Conservation (phyloP, 2,113 vertebrate species). For the Macrotus californicus region DNA sequence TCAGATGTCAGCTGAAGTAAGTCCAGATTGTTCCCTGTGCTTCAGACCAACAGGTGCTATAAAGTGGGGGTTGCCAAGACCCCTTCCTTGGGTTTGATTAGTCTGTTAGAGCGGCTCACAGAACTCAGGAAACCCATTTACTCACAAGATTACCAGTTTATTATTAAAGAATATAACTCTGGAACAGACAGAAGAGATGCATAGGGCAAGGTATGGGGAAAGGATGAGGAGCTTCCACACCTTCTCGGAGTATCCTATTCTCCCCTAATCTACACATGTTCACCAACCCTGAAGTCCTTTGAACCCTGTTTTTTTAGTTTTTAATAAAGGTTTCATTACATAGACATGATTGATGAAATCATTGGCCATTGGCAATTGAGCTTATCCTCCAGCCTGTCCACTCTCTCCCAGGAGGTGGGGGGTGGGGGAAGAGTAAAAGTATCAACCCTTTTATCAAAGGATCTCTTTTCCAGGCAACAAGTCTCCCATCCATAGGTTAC, state of each 20-base stretch:
- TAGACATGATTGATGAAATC: neutral
- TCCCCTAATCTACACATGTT: neutral
- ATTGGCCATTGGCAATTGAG: neutral
- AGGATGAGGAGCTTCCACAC: neutral
- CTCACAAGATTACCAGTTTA: neutral
- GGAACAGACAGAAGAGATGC: neutral
- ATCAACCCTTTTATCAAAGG: neutral
- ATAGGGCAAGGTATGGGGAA: neutral
- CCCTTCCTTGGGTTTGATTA: neutral
- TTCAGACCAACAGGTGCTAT: neutral
- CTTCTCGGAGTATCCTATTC: neutral
- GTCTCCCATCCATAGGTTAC: neutral
- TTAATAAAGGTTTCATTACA: neutral
- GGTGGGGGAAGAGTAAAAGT: neutral
- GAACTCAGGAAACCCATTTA: neutral
- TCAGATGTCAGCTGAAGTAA: neutral
- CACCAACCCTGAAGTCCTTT: neutral
- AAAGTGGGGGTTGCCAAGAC: neutral
- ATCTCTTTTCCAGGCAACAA: neutral
- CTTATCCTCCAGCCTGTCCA: neutral
- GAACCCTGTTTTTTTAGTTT: neutral
- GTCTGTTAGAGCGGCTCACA: neutral
- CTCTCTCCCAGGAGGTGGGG: neutral
- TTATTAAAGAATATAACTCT: neutral
- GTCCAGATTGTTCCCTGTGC: neutral